phyloP scores from a whole-genome alignment of 2,797 vertebrate genomes.

The Sternotherus odoratus region DNA sequence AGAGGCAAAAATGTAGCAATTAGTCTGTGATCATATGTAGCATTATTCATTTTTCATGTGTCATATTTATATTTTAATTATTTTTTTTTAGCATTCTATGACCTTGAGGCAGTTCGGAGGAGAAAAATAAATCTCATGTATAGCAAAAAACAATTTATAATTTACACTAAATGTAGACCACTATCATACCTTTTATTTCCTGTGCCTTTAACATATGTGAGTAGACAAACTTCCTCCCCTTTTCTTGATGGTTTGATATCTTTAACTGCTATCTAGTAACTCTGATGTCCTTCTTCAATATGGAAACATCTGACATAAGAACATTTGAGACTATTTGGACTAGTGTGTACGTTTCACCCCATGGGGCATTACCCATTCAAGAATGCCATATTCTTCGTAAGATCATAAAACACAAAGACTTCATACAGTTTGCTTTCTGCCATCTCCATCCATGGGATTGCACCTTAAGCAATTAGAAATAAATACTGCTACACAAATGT shows the following conservation, averaged over 20 bases:
- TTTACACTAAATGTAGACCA: conserved; percentile 65
- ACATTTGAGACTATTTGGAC: conserved; percentile 46
- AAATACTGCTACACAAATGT: conserved; percentile 47
- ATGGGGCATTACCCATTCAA: not conserved
- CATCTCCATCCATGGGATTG: conserved; percentile 32
- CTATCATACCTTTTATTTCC: conserved; percentile 67
- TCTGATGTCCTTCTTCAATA: conserved; percentile 28
- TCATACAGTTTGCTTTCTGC: conserved; percentile 25
- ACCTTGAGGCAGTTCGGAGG: conserved; percentile 45
- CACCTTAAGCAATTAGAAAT: conserved; percentile 52
- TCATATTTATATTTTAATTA: conserved; percentile 12
- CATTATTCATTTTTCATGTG: conserved; percentile 30
- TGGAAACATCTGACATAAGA: conserved; percentile 46
- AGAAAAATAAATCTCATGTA: conserved; percentile 1
- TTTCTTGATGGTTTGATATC: not conserved
- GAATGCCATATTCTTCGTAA: conserved; percentile 53
- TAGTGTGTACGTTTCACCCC: not conserved
- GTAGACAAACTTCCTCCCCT: conserved; percentile 14
- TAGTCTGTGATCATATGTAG: conserved; percentile 37
- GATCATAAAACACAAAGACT: conserved; percentile 49
- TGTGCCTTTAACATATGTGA: conserved; percentile 56
- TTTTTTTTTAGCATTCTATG: conserved; percentile 30
- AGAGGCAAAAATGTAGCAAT: conserved; percentile 35
- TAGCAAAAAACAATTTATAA: conserved; percentile 43
- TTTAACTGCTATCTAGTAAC: not conserved